Base-by-base conservation (phyloP, 2,113 vertebrate species). In the Eleginops maclovinus region DNA sequence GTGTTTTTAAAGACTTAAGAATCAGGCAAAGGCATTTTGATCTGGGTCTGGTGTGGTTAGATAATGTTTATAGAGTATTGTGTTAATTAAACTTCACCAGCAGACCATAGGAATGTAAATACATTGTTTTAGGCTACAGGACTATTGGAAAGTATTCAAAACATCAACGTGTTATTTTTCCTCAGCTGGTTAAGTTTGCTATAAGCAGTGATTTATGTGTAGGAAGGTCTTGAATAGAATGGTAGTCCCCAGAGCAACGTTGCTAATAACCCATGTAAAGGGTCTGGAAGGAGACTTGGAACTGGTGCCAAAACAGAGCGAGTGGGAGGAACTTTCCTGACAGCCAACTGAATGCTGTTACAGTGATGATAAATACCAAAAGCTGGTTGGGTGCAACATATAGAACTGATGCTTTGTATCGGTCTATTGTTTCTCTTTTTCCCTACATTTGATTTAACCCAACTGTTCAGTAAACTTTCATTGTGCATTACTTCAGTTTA, bases 231-330 rank as follows among this genome's bases (percentile, higher is more conserved):
- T 89, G 84, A 92, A 91, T 83, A 77, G 75, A 81, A 77, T 70
- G 73, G 54, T 51, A 65, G 73, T 92, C 89, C 91, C 92, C 17
- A 46, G 90, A 91, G 88, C 78, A 40, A 83, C 22, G 53, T 51
- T 82, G 78, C 87, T 92, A 93, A 94, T 93, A 89, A 85, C 65
- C 89, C 89, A 87, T 92, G 89, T 84, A 85, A 91, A 90, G 87
- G 75, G 69, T 86, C 80, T 86, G 83, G 89, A 89, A 84, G 77
- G 75, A 79, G 82, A 78, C 77, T 75, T 66, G 68, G 76, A 87
- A 70, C 58, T 49, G 43, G 65, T 82, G 87, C 89, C 89, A 92
- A 82, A 65, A 83, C 14, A 62, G 68, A 64, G 46, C 43, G 60
- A 84, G 83, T 63, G 65, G 79, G 75, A 83, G 83, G 76, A 86